Percentiles rank a stretch among this genome's conserved stretches.
Evolutionary conservation across 2,888 invertebrate genomes (phyloP).

Genomic region (Drosophila birchii): DNA sequence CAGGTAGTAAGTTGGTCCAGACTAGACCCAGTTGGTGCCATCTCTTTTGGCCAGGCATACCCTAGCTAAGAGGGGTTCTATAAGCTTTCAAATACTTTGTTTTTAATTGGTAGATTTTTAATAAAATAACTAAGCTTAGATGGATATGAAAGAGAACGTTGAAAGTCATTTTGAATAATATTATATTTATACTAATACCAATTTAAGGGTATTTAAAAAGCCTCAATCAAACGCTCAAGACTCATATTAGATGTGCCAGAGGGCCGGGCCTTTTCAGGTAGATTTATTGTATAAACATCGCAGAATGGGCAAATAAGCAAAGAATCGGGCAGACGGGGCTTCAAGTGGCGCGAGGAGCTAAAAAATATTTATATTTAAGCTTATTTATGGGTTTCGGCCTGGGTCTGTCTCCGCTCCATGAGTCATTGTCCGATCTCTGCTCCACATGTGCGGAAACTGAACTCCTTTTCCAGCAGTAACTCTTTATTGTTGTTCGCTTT

Average conservation of each 20-base stretch:
- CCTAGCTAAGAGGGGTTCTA: not conserved
- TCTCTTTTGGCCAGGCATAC: constrained; percentile 9
- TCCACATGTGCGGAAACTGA: constrained; percentile 66
- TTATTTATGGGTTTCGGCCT: constrained; percentile 69
- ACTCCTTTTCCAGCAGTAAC: constrained; percentile 65
- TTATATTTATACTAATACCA: not conserved
- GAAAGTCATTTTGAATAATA: not conserved
- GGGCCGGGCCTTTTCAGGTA: constrained; percentile 56
- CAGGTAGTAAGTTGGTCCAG: constrained; percentile 39
- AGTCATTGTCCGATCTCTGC: constrained; percentile 53
- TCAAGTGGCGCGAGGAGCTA: constrained; percentile 32
- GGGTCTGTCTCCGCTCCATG: constrained; percentile 60
- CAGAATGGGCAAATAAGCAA: constrained; percentile 67
- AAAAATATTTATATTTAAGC: constrained; percentile 59
- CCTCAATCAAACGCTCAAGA: not conserved
- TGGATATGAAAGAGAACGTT: rapidly evolving
- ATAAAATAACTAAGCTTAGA: not conserved
- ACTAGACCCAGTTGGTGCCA: constrained; percentile 24
- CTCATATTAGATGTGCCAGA: constrained; percentile 62
- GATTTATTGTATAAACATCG: constrained; percentile 73
- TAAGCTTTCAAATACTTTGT: not conserved
- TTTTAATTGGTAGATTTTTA: not conserved
- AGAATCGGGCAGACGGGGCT: constrained; percentile 40
- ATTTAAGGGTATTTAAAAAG: constrained; percentile 10
- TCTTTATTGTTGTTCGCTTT: constrained; percentile 55